Conservation (phyloP, 2,113 vertebrate genomes). For the Tychaedon coryphoeus region DNA sequence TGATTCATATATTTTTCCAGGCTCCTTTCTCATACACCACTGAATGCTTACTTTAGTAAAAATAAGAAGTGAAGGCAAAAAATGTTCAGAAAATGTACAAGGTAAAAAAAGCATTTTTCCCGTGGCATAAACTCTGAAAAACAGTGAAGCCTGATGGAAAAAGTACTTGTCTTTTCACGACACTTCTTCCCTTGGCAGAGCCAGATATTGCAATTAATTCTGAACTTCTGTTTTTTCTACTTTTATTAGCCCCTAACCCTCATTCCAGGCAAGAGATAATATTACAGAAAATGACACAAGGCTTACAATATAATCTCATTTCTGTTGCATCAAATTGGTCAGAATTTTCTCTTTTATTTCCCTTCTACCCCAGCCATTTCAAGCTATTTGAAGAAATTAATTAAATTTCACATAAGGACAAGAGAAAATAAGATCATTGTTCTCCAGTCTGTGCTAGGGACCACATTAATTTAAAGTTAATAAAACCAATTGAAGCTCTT, state of each 20-base stretch:
- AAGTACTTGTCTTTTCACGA: neutral
- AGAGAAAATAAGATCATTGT: neutral
- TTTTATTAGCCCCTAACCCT: neutral
- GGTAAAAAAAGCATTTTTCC: neutral
- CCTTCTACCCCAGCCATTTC: neutral
- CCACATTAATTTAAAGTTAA: conserved; percentile 13
- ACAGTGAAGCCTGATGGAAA: neutral
- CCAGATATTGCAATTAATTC: neutral
- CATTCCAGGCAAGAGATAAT: neutral
- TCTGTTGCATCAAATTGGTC: neutral
- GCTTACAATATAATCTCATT: neutral
- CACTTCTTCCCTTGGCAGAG: neutral
- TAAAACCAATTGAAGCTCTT: neutral
- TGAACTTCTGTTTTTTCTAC: neutral
- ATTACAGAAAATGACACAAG: neutral
- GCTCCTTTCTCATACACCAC: neutral
- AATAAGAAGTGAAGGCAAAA: neutral
- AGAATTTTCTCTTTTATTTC: neutral
- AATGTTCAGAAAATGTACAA: neutral
- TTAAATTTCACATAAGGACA: neutral
- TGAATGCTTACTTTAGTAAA: neutral
- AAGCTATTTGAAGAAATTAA: conserved; percentile 1
- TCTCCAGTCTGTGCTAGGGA: neutral
- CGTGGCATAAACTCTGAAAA: neutral
- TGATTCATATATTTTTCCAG: neutral